These are phyloP conservation scores for Gymnoscopelus braueri DNA, from an alignment of 2,797 vertebrate genomes.

Conservation along the genomic window DNA sequence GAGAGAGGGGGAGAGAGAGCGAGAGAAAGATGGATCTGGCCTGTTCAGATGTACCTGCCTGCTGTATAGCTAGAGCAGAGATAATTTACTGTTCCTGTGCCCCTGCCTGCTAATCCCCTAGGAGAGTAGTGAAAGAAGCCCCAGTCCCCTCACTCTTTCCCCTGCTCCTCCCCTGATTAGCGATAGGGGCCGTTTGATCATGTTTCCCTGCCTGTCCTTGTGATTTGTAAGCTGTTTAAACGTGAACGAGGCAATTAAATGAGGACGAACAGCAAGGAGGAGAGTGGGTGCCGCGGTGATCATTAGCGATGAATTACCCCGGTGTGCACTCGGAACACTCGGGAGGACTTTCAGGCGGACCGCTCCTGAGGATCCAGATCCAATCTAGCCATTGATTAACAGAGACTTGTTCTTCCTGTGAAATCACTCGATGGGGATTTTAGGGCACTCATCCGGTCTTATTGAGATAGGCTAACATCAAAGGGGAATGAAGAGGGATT, in stretches of 20 bases:
- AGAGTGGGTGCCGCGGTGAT: slow-evolving; percentile 70
- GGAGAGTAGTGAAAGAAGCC: slow-evolving; percentile 57
- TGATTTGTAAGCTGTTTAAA: slow-evolving; percentile 83
- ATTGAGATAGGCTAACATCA: slow-evolving; percentile 79
- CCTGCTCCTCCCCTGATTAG: slow-evolving; percentile 67
- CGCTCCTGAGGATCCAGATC: slow-evolving; percentile 76
- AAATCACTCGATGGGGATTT: slow-evolving; percentile 81
- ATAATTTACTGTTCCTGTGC: slow-evolving; percentile 71
- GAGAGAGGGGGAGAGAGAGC: slow-evolving; percentile 39
- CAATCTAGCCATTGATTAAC: slow-evolving; percentile 84
- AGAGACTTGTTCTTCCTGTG: slow-evolving; percentile 78
- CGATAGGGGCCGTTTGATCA: slow-evolving; percentile 71
- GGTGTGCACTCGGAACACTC: slow-evolving; percentile 73
- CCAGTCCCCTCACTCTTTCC: slow-evolving; percentile 49
- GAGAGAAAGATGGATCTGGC: slow-evolving; percentile 58
- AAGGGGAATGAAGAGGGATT: slow-evolving; percentile 77
- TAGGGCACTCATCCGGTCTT: slow-evolving; percentile 79
- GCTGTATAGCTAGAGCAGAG: slow-evolving; percentile 56
- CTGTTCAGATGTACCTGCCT: slow-evolving; percentile 72
- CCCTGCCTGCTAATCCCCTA: slow-evolving; percentile 61
- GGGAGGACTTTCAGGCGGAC: slow-evolving; percentile 71
- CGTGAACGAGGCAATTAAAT: slow-evolving; percentile 79
- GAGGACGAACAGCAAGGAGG: slow-evolving; percentile 58
- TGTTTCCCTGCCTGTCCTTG: slow-evolving; percentile 72
- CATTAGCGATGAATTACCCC: slow-evolving; percentile 81